Percentiles rank a stretch among this genome's conserved stretches.
phyloP scores from a whole-genome alignment of 2,797 vertebrate genomes.

The Oceanodroma leucorhoa region DNA sequence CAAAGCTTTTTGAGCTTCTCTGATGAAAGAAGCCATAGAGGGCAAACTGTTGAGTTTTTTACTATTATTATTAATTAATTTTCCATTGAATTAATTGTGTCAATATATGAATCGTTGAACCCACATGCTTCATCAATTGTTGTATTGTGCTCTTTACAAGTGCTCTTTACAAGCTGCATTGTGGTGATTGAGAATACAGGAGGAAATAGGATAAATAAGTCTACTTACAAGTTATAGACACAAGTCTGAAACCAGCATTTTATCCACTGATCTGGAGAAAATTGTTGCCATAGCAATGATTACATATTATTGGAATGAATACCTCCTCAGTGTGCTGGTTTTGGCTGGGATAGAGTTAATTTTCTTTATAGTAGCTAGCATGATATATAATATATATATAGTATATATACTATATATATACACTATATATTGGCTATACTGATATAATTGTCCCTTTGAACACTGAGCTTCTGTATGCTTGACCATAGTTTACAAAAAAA shows the following conservation, averaged over 20 bases:
- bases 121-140: neutral
- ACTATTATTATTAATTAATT: slow-evolving; percentile 49
- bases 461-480: neutral
- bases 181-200: neutral
- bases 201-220: slow-evolving; percentile 31
- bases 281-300: slow-evolving; percentile 28
- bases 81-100: slow-evolving; percentile 15
- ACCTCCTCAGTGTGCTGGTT: neutral
- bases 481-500: fast-evolving
- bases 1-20: slow-evolving; percentile 5
- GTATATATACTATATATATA: too few relatives aligned
- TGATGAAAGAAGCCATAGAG: slow-evolving; percentile 25
- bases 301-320: neutral
- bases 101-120: slow-evolving; percentile 4
- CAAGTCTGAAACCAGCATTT: neutral
- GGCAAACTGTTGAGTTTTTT: neutral
- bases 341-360: too few relatives aligned
- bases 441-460: neutral
- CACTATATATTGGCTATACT: neutral
- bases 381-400: too few relatives aligned
- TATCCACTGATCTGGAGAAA: neutral
- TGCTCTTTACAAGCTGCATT: neutral
- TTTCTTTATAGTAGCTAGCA: too few relatives aligned
- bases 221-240: neutral
- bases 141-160: neutral